Evolutionary conservation across 2,888 invertebrate genomes (phyloP), one percentile per base, ranked within the genome.

Genomic region (Sphaerophoria rueppellii): DNA sequence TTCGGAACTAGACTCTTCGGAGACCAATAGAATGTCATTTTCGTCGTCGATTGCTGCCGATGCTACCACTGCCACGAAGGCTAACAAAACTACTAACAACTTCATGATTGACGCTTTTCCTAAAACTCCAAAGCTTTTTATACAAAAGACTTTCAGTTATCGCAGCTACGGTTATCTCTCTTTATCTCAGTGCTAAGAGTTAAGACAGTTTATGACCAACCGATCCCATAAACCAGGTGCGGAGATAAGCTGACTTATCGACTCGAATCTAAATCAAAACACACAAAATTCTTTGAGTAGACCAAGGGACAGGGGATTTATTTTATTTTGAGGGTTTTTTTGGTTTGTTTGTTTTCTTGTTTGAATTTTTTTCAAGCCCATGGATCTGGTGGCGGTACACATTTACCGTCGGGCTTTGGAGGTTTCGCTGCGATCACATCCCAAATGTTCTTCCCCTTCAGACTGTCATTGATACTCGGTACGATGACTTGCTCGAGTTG

Each of bases 301-400:
- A 24, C 1, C 24, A 24, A 24, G 24, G 24, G 24, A 34, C 55
- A 57, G 43, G 12, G 6, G 14, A 32, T 48, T 52, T 58, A 65
- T 35, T 61, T 40, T n/a, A 37, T 48, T 82, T 60, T 54, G 78
- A 78, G 74, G 52, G 11, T 52, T 61, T 63, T 57, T 57, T 35
- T 9, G 48, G 5, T 16, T 34, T 50, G 6, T 6, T 14, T 48
- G 3, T 11, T 40, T 43, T 0, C n/a, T n/a, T n/a, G n/a, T n/a
- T n/a, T n/a, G n/a, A n/a, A n/a, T n/a, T 11, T 32, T 4, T 11
- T 9, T 58, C 88, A 89, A 52, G 89, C 89, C 91, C 91, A 91
- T 65, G 90, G 90, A 89, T 91, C 90, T 32, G 86, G 83, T 57
- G 89, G 87, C 37, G 90, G 85, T 6, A 89, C 88, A 82, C 90